Percentiles rank a stretch among this genome's conserved stretches.
Evolutionary conservation across 2,888 invertebrate species (phyloP).

Genomic region (Cetonia aurata): DNA sequence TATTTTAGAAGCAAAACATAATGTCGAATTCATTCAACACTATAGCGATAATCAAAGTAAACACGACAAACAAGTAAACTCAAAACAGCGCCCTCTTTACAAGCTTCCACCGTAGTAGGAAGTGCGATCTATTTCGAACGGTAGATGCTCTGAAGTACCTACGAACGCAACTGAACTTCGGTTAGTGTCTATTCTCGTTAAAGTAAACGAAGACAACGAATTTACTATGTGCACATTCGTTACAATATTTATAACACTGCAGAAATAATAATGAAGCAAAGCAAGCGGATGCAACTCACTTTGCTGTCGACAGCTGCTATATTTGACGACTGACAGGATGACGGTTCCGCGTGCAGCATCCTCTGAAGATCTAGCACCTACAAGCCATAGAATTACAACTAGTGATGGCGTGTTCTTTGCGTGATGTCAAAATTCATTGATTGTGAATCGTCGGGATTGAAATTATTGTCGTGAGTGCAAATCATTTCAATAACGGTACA

Average conservation of each 20-base stretch:
- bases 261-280: constrained; percentile 46
- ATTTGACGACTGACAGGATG: constrained; percentile 69
- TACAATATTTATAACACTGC: constrained; percentile 35
- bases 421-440: constrained; percentile 31
- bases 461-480: constrained; percentile 28
- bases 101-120: too few species aligned
- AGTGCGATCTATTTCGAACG: too few species aligned
- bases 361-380: constrained; percentile 86
- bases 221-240: constrained; percentile 30
- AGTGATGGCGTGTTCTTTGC: constrained; percentile 53
- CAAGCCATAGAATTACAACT: constrained; percentile 64
- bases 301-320: constrained; percentile 69
- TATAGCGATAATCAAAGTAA: too few species aligned
- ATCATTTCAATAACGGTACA: constrained; percentile 32
- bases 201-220: constrained; percentile 32
- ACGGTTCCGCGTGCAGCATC: constrained; percentile 82
- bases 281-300: constrained; percentile 61
- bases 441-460: constrained; percentile 2
- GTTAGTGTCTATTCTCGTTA: constrained; percentile 1
- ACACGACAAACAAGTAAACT: too few species aligned
- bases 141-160: too few species aligned
- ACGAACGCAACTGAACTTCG: too few species aligned
- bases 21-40: too few species aligned
- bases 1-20: too few species aligned
- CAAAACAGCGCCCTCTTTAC: too few species aligned